A percentile compares a stretch with the other conserved stretches of the same genome.
Conservation (phyloP, 2,797 vertebrate species). For the Etheostoma nigrum region DNA sequence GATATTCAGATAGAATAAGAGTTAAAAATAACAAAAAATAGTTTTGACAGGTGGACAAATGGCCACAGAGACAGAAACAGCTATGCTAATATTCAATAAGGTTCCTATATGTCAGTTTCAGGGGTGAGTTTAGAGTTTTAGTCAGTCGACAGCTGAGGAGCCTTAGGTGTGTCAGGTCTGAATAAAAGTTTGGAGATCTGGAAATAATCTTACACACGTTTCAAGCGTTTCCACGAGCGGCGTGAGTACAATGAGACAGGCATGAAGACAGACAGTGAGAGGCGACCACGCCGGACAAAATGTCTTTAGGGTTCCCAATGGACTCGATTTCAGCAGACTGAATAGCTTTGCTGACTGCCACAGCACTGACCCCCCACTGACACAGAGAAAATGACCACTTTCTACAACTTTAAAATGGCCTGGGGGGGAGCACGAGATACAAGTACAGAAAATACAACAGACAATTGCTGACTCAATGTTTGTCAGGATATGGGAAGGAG, state of each 20-base stretch:
- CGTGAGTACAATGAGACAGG: slow-evolving; percentile 46
- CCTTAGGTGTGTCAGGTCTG: slow-evolving; percentile 41
- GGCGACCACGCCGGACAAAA: slow-evolving; percentile 59
- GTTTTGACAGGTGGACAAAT: slow-evolving; percentile 62
- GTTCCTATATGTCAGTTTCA: slow-evolving; percentile 19
- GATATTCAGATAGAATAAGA: slow-evolving; percentile 44
- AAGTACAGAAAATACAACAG: slow-evolving; percentile 71
- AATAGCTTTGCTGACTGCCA: slow-evolving; percentile 73
- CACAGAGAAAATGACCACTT: slow-evolving; percentile 81
- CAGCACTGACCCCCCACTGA: slow-evolving; percentile 76
- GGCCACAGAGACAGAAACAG: slow-evolving; percentile 33
- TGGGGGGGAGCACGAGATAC: slow-evolving; percentile 64
- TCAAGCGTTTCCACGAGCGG: slow-evolving; percentile 28
- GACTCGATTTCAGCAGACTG: slow-evolving; percentile 66
- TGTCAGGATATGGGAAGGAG: slow-evolving; percentile 76
- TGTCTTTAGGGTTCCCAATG: slow-evolving; percentile 69
- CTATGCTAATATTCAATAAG: slow-evolving; percentile 19
- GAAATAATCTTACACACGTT: slow-evolving; percentile 51
- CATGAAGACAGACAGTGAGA: slow-evolving; percentile 49
- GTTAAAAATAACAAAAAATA: slow-evolving; percentile 40
- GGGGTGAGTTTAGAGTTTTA: slow-evolving; percentile 11
- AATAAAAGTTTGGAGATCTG: slow-evolving; percentile 49
- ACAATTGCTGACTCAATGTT: slow-evolving; percentile 81
- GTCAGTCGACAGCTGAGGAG: slow-evolving; percentile 36
- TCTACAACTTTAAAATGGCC: slow-evolving; percentile 77